These are phyloP conservation scores for Myotis myotis DNA, from an alignment of 2,797 vertebrate species.

Conservation along the genomic window DNA sequence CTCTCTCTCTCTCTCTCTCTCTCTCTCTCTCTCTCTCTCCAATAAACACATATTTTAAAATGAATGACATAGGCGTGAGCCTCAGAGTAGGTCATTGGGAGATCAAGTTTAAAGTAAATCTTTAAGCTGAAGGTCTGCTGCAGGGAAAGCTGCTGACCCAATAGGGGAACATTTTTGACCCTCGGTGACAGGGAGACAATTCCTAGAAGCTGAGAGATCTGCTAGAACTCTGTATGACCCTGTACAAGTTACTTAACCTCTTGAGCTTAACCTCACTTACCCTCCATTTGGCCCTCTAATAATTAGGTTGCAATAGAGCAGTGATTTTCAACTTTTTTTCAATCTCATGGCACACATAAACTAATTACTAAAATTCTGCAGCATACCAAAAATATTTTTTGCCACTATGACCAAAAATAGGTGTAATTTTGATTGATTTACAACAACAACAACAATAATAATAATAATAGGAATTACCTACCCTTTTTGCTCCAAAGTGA, in stretches of 20 bases:
- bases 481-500: neutral
- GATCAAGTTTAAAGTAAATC: neutral
- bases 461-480: neutral
- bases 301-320: neutral
- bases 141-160: neutral
- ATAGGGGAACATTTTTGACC: neutral
- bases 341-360: neutral
- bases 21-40: neutral
- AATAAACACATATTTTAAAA: neutral
- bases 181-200: neutral
- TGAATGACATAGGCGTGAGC: neutral
- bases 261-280: neutral
- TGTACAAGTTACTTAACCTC: neutral
- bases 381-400: neutral
- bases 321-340: neutral
- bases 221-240: neutral
- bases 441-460: neutral
- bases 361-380: neutral
- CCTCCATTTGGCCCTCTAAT: neutral
- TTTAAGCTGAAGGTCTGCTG: neutral
- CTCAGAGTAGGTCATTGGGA: neutral
- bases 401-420: neutral
- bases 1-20: neutral
- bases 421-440: neutral
- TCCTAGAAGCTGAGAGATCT: neutral